Base-by-base conservation (phyloP, 2,888 invertebrate species). In the Quadroppia sp. region DNA sequence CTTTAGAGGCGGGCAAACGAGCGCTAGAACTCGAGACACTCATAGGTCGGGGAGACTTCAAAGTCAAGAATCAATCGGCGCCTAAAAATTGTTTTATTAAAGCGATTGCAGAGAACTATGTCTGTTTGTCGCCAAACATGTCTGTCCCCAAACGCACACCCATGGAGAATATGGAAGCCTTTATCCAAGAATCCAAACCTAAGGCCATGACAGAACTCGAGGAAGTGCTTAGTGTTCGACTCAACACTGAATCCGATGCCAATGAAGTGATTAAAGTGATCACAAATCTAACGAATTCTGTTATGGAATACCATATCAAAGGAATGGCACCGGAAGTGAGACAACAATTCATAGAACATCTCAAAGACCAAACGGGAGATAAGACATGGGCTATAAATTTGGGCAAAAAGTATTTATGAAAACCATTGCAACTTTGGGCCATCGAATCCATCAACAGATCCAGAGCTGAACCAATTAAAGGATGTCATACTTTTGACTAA, bases 241-340 rank as follows among this genome's bases (percentile, higher is more conserved):
- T 61, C 2, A 61, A 15, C 30, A 17, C 61, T n/a, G 61, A 61
- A 3, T 36, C 32, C 1, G 61, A 61, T 2, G 61, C 32, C 17
- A n/a, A 32, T 9, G 30, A 32, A 61, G 61, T 61, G 32, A 61
- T 32, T 1, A n/a, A 61, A 32, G 15, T 61, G 6, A 61, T 61
- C 3, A 30, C 30, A 61, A 25, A 30, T 15, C 1, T 61, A 2
- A 61, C 61, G 2, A 17, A 61, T 25, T 61, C 61, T 32, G 61
- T 61, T 17, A 61, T 61, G 61, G 61, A 61, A 36, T 61, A 61
- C 61, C 61, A 61, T n/a, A 61, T 61, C 32, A 61, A 36, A n/a
- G 32, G 32, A 32, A 61, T 61, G 61, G n/a, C 61, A 2, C 61
- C 61, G 3, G 30, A 61, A 17, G 3, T 61, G n/a, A 30, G 32